Base-by-base conservation (phyloP, 2,888 invertebrate genomes). In the Pterostichus niger region DNA sequence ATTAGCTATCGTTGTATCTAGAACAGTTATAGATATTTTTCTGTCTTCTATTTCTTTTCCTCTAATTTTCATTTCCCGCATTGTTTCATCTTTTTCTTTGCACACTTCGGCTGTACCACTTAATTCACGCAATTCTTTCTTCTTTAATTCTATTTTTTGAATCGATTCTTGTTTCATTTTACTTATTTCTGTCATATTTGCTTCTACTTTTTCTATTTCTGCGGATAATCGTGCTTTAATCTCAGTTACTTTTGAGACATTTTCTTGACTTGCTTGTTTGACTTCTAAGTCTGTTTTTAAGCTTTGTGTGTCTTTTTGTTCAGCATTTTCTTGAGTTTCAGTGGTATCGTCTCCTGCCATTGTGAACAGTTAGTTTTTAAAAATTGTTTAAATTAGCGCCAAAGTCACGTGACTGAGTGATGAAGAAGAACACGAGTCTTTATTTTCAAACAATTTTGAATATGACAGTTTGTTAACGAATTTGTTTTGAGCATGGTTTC, bases 201-300 rank as follows among this genome's bases (percentile, higher is more conserved):
- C 13, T 5, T 85, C 84, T 11, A 85, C 61, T 9, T 82, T 82
- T 77, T 84, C 71, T 1, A 85, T 33, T 76, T 83, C 73, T 79
- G 68, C 35, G 11, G 78, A 76, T 46, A 83, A 24, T 73, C 44
- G 68, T 17, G 46, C 79, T 83, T 79, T 79, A 13, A 61, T 73
- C 44, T 79, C 59, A 7, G 44, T 46, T 10, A 78, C 35, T 73
- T 79, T 83, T 15, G 49, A 73, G 2, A 59, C 33, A 82, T 59
- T 54, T 56, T 71, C 81, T 96, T 94, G 56, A 11, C 52, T 31
- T 33, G 59, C 17, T 64, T 78, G 54, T 46, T 78, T 59, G 1
- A 77, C 35, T 77, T 56, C 77, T 33, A 15, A 13, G 35, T 64
- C 49, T 6, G 11, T 31, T 59, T 64, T 40, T 7, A 64, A 6